Evolutionary conservation across 2,888 invertebrate species (phyloP).

Genomic region (Tenthredo distinguenda): DNA sequence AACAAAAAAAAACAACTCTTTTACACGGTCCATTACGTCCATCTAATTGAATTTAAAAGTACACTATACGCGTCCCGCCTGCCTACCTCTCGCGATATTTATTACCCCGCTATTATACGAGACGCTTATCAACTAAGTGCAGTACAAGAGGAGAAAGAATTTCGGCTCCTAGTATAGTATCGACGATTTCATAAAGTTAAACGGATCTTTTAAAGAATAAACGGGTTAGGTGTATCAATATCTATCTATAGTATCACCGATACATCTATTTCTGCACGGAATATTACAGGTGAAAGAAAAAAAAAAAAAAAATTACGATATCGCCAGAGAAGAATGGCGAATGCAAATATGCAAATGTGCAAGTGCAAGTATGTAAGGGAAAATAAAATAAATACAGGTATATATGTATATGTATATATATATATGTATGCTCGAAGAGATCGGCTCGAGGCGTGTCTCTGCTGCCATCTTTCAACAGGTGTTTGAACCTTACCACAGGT

Average conservation of each 20-base stretch:
- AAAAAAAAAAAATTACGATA: no score
- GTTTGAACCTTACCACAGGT: slow-evolving; percentile 43
- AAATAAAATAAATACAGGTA: not conserved
- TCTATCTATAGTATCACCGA: no score
- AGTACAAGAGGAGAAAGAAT: not conserved
- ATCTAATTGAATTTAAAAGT: slow-evolving; percentile 4
- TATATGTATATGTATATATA: not conserved
- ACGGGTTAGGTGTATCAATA: no score
- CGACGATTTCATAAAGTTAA: no score
- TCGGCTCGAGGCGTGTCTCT: slow-evolving; percentile 58
- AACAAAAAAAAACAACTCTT: not conserved
- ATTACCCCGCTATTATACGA: not conserved
- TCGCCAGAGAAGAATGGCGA: no score
- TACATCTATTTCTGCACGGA: no score
- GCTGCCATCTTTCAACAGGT: slow-evolving; percentile 68
- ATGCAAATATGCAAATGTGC: no score
- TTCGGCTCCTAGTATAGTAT: no score
- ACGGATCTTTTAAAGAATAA: no score
- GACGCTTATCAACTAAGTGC: not conserved
- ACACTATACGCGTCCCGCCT: not conserved
- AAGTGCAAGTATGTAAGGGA: not conserved
- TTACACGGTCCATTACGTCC: not conserved
- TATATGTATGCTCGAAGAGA: not conserved
- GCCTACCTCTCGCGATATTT: slow-evolving; percentile 11
- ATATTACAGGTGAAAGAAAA: no score